Conservation (phyloP, 2,113 vertebrate species). For the Addax nasomaculatus region DNA sequence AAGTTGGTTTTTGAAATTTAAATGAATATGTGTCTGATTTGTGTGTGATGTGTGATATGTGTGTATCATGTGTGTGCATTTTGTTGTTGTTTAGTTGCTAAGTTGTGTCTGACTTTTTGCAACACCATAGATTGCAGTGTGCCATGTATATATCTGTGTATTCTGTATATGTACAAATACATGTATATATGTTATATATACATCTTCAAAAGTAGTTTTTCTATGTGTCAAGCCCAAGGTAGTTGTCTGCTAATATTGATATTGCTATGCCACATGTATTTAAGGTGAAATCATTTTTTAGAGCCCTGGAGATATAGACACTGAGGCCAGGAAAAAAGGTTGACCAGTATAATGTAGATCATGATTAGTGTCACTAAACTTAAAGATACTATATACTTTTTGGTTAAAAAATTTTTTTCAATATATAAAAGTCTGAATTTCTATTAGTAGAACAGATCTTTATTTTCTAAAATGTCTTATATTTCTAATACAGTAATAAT, state of each 20-base stretch:
- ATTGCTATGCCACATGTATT: neutral
- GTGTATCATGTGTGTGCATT: neutral
- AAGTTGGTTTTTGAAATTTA: neutral
- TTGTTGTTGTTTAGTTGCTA: neutral
- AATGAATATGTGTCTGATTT: neutral
- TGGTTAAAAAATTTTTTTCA: neutral
- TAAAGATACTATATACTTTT: neutral
- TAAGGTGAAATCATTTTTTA: neutral
- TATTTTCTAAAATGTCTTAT: neutral
- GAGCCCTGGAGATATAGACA: neutral
- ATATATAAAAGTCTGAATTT: neutral
- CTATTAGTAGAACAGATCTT: neutral
- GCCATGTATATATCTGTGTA: neutral
- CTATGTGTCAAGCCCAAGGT: neutral
- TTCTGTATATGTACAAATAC: neutral
- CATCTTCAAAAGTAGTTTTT: neutral
- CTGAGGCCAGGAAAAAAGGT: neutral
- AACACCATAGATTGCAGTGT: neutral
- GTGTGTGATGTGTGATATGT: too few species aligned
- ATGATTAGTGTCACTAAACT: neutral
- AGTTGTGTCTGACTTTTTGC: neutral
- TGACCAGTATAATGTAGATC: neutral
- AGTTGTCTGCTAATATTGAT: neutral
- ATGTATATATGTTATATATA: too few species aligned
- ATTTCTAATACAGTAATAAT: slow-evolving; percentile 3